Percentiles rank a stretch among this genome's conserved stretches.
These are phyloP conservation scores for Poecile montanus DNA, from an alignment of 2,797 vertebrate genomes.

Conservation along the genomic window DNA sequence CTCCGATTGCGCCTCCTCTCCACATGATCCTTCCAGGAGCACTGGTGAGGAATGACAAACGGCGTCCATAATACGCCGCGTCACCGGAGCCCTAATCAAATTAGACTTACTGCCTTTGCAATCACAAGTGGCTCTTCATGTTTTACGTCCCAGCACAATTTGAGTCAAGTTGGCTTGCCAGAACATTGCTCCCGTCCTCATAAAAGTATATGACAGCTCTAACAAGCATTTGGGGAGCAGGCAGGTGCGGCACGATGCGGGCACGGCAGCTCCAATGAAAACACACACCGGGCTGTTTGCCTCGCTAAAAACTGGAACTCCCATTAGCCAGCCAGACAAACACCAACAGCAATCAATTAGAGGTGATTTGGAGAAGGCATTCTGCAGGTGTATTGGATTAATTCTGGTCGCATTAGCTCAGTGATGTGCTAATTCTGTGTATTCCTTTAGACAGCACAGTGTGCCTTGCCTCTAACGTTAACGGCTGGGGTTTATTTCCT, in stretches of 20 bases:
- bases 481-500: not conserved
- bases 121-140: conserved; percentile 23
- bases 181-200: conserved; percentile 1
- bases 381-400: conserved; percentile 53
- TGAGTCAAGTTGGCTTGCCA: conserved; percentile 22
- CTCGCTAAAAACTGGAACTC: conserved; percentile 3
- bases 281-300: not conserved
- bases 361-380: not conserved
- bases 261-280: conserved; percentile 18
- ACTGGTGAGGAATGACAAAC: conserved; percentile 11
- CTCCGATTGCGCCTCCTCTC: not conserved
- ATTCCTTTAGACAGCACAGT: conserved; percentile 26
- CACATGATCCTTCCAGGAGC: not conserved
- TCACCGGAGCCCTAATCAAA: conserved; percentile 29
- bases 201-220: conserved; percentile 18
- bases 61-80: not conserved
- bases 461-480: conserved; percentile 1
- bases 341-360: conserved; percentile 52
- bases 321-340: not conserved
- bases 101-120: conserved; percentile 50
- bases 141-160: conserved; percentile 6
- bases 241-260: conserved; percentile 12
- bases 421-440: conserved; percentile 25
- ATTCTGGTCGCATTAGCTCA: conserved; percentile 35
- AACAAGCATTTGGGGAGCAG: conserved; percentile 21